Conservation (phyloP, 2,797 vertebrate genomes). For the Sitta carolinensis region DNA sequence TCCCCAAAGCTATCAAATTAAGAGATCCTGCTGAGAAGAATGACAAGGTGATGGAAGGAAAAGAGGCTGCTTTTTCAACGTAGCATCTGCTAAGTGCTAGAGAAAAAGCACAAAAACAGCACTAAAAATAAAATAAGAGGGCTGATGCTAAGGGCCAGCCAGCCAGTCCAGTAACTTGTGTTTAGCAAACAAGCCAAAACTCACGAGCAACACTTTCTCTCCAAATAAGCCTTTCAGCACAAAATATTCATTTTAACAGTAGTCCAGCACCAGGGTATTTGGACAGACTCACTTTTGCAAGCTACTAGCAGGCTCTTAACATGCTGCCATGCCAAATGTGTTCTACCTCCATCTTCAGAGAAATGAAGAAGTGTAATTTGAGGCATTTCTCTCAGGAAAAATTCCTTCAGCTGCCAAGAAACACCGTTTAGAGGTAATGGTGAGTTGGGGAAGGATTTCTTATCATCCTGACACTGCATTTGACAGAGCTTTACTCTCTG, state of each 20-base stretch:
- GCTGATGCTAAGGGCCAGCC: not conserved
- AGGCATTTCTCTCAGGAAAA: not conserved
- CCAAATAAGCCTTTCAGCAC: not conserved
- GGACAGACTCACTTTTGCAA: not conserved
- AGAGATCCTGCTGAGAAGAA: not conserved
- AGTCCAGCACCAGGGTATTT: not conserved
- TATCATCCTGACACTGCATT: not conserved
- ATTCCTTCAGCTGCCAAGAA: not conserved
- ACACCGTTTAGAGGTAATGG: not conserved
- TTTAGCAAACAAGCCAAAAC: not conserved
- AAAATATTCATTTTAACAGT: not conserved
- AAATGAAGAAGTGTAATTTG: not conserved
- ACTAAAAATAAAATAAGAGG: not conserved
- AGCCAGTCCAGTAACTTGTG: not conserved
- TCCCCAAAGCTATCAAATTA: not conserved
- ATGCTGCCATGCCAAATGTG: accelerated
- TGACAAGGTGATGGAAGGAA: not conserved
- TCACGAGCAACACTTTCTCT: not conserved
- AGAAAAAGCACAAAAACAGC: not conserved
- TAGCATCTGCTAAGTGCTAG: not conserved
- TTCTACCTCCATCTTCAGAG: not conserved
- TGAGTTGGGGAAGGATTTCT: not conserved
- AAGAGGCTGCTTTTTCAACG: not conserved
- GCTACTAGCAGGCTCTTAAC: not conserved
- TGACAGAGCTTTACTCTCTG: not conserved